These are phyloP conservation scores for Caretta caretta DNA, from an alignment of 2,113 vertebrate species.

Conservation along the genomic window DNA sequence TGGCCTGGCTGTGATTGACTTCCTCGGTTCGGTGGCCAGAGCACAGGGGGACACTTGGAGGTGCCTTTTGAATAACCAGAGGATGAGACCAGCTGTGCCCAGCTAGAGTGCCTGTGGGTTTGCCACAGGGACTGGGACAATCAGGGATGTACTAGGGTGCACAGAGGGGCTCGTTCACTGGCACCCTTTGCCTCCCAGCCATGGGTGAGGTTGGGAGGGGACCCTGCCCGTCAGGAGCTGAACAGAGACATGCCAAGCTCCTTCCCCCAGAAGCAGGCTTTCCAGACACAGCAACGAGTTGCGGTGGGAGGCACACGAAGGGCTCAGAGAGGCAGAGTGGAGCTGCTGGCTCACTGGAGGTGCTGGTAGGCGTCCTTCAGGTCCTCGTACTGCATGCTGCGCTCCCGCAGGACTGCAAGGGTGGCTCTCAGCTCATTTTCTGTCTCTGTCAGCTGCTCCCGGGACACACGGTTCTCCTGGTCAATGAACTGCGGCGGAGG, in stretches of 20 bases:
- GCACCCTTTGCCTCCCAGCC: background rate
- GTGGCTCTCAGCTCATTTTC: constrained; percentile 82
- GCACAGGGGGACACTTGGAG: background rate
- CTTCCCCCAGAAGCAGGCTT: rapidly evolving
- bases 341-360: constrained; percentile 80
- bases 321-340: background rate
- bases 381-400: constrained; percentile 85
- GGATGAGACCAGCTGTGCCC: background rate
- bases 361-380: constrained; percentile 79
- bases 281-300: background rate
- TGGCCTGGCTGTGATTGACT: background rate
- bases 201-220: background rate
- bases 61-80: background rate
- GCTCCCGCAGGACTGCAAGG: constrained; percentile 81
- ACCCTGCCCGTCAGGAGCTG: background rate
- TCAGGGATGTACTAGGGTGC: background rate
- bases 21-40: background rate
- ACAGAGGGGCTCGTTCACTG: background rate
- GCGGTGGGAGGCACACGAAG: background rate
- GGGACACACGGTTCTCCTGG: constrained; percentile 86
- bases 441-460: constrained; percentile 85
- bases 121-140: background rate
- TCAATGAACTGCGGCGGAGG: constrained; percentile 85
- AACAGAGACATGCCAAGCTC: background rate
- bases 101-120: background rate